Evolutionary conservation across 2,797 vertebrate species (phyloP), one percentile per base, ranked within the genome.

Genomic region (Gallinago solitaria): DNA sequence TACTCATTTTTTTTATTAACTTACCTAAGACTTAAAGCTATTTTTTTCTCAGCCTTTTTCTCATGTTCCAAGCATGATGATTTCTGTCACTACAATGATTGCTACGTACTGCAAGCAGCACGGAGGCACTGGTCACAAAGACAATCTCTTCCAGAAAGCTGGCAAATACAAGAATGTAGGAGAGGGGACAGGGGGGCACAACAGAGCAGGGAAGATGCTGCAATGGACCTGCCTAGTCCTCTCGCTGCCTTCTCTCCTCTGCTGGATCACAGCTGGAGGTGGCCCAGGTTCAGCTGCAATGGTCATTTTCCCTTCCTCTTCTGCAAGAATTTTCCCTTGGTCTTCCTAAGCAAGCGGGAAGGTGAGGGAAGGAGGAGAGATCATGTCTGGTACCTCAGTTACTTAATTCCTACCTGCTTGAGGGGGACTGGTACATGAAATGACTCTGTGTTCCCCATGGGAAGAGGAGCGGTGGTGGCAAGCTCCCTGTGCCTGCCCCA

Each of bases 401-500:
- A 10, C 27, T 75, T 77, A 4, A 21, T 67, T 82, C 65, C 77
- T 73, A 5, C 70, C 20, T 47, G 39, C 35, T 56, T 65, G 45
- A 47, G 43, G 54, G 47, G 12, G 30, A 1, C 5, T 28, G 19
- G 37, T 78, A 57, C 12, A 1, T 28, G 24, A 74, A 79, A 19
- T 25, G 54, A 18, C 17, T 1, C 0, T 0, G 1, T 9, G 4
- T 61, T 50, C 15, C 54, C 47, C 2, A 3, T 27, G 35, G 59
- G 43, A 85, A 27, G 11, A n/a, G 16, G 21, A 45, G 73, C 35
- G 35, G 9, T 0, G 6, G 24, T 30, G 25, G 53, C 21, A 87
- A 57, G 35, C 9, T 17, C 37, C 12, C 33, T 0, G 0, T 60
- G 48, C 20, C 35, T 45, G 37, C 23, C 28, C 16, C 2, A 0